Base-by-base conservation (phyloP, 1,140 invertebrate genomes). In the Piezodorus guildinii region DNA sequence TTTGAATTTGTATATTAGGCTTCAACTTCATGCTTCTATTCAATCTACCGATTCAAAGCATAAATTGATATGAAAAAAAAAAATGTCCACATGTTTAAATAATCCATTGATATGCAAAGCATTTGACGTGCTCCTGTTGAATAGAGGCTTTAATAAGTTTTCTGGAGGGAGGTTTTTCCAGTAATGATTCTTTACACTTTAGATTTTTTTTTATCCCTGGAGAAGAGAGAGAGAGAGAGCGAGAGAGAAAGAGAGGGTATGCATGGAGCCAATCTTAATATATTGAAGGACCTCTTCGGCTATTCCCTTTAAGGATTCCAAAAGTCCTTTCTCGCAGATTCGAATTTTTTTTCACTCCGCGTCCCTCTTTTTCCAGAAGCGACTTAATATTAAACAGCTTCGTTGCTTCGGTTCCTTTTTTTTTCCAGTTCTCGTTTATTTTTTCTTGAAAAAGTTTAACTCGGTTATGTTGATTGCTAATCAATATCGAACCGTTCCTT, bases 371-470 rank as follows among this genome's bases (percentile, higher is more conserved):
- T 25, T 25, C 23, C 19, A 5, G 46, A 19, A 15, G 15, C 19
- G 52, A 56, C 52, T 56, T 56, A 56, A 56, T 56, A 56, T 56
- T 56, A 25, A 56, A 56, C 17, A 25, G 52, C 17, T 23, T 49
- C n/a, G 19, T 49, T 49, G n/a, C 46, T 49, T n/a, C 46, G 10
- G 6, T 49, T 49, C 19, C 46, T 10, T 49, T 49, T n/a, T n/a
- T 49, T 21, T 49, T 49, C 46, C 15, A 46, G 46, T 10, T n/a
- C 21, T 19, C 21, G 21, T 49, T 49, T 56, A 23, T 56, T 23
- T 56, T 56, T 56, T 21, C 23, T 16, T 56, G 8, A 15, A 25
- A 56, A 56, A 56, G 52, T 56, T 19, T 56, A 56, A 56, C 52
- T 56, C 3, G 15, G 52, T 56, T 56, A 56, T 25, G 15, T 25